Conservation (phyloP, 2,888 invertebrate genomes). For the Trypoxylon attenuatum region DNA sequence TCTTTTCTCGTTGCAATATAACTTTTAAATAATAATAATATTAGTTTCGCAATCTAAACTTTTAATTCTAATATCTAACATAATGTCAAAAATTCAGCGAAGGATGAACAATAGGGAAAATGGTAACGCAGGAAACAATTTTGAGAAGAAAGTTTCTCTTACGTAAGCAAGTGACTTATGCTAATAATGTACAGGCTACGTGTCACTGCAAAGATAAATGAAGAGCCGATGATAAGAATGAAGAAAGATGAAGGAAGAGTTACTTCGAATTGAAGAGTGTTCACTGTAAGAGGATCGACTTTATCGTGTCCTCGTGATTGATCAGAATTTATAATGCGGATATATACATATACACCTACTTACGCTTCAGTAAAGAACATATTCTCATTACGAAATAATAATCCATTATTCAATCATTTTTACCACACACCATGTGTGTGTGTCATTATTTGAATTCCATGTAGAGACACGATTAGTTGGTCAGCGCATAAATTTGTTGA, state of each 20-base stretch:
- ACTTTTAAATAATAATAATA: no score
- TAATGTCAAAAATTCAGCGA: no score
- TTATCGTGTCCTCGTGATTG: conserved; percentile 21
- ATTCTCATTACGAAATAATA: no score
- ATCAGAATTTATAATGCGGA: conserved; percentile 5
- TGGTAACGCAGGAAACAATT: conserved; percentile 20
- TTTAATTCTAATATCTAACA: no score
- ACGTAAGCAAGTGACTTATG: conserved; percentile 51
- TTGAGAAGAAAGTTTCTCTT: conserved; percentile 53
- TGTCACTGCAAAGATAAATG: conserved; percentile 2
- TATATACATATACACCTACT: neutral
- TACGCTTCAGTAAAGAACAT: neutral
- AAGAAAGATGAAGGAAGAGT: conserved; percentile 3
- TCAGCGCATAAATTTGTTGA: conserved; percentile 10
- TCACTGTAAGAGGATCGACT: conserved; percentile 33
- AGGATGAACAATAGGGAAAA: conserved; percentile 1
- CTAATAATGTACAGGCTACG: conserved; percentile 39
- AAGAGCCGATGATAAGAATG: conserved; percentile 3
- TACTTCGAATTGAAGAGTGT: conserved; percentile 10
- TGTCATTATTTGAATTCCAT: neutral
- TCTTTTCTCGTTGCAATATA: no score
- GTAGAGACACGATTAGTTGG: neutral
- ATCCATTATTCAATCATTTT: no score
- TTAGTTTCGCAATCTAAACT: no score
- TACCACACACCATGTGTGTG: no score